Percentiles rank a stretch among this genome's conserved stretches.
These are phyloP conservation scores for Myotis brandtii DNA, from an alignment of 2,113 vertebrate genomes.

Conservation along the genomic window DNA sequence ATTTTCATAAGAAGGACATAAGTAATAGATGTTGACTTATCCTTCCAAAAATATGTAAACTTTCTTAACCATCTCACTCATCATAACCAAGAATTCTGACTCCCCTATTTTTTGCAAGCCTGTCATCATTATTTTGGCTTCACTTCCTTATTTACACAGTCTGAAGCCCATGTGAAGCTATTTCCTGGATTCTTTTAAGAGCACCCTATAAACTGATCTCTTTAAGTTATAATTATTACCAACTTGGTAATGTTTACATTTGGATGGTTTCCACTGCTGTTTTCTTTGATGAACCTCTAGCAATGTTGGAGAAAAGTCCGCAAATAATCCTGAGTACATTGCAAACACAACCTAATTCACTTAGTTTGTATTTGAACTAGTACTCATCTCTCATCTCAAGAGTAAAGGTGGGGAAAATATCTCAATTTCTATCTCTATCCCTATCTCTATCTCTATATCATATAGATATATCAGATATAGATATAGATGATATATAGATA, in stretches of 20 bases:
- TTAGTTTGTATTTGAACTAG: background rate
- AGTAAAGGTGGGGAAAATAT: background rate
- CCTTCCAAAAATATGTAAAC: background rate
- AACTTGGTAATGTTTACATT: background rate
- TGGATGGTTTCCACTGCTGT: background rate
- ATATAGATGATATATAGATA: too few species aligned
- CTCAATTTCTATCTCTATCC: too few species aligned
- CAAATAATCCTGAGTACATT: background rate
- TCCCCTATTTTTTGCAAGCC: background rate
- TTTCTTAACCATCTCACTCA: accelerated
- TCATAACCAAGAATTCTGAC: background rate
- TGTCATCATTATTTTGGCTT: background rate
- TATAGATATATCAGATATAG: too few species aligned
- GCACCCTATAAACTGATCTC: background rate
- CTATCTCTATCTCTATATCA: too few species aligned
- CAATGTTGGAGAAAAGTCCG: background rate
- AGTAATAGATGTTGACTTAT: background rate
- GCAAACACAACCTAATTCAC: background rate
- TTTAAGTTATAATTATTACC: background rate
- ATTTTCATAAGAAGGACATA: background rate
- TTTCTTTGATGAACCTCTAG: background rate
- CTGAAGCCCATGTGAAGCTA: background rate
- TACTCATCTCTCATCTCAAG: background rate
- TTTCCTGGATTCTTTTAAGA: background rate
- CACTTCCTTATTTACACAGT: background rate